Conservation (phyloP, 1,140 invertebrate genomes). For the Drosophila leontia region DNA sequence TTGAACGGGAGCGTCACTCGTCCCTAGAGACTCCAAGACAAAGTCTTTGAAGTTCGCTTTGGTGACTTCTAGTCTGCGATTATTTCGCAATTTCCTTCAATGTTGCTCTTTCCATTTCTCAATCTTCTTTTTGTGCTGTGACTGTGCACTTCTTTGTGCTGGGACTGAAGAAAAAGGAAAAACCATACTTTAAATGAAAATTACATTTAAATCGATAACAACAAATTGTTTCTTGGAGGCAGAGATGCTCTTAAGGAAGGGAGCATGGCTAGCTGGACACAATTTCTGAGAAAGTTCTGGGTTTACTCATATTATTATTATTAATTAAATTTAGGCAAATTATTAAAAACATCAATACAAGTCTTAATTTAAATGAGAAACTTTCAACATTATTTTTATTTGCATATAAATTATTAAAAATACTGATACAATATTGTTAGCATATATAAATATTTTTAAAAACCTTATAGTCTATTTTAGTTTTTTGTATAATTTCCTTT, state of each 20-base stretch:
- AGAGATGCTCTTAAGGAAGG: neutral
- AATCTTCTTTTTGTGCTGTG: slow-evolving; percentile 2
- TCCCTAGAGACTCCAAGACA: slow-evolving; percentile 10
- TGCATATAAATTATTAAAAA: too few species aligned
- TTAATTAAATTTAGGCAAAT: neutral
- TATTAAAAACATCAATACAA: neutral
- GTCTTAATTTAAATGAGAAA: neutral
- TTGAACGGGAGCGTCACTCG: slow-evolving; percentile 14
- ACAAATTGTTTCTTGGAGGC: slow-evolving; percentile 11
- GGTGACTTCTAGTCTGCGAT: slow-evolving; percentile 42
- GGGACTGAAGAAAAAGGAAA: neutral
- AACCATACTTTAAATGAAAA: slow-evolving; percentile 27
- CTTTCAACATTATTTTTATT: too few species aligned
- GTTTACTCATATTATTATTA: neutral
- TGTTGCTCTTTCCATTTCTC: slow-evolving; percentile 26
- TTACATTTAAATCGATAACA: slow-evolving; percentile 38
- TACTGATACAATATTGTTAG: too few species aligned
- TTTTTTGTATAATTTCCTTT: neutral
- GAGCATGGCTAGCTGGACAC: neutral
- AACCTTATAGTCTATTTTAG: too few species aligned
- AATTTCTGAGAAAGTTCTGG: neutral
- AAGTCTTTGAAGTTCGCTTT: slow-evolving; percentile 43
- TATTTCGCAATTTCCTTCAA: slow-evolving; percentile 48
- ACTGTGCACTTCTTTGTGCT: slow-evolving; percentile 43
- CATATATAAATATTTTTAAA: too few species aligned